Conservation (phyloP, 2,797 vertebrate genomes). For the Neostethus bicornis region DNA sequence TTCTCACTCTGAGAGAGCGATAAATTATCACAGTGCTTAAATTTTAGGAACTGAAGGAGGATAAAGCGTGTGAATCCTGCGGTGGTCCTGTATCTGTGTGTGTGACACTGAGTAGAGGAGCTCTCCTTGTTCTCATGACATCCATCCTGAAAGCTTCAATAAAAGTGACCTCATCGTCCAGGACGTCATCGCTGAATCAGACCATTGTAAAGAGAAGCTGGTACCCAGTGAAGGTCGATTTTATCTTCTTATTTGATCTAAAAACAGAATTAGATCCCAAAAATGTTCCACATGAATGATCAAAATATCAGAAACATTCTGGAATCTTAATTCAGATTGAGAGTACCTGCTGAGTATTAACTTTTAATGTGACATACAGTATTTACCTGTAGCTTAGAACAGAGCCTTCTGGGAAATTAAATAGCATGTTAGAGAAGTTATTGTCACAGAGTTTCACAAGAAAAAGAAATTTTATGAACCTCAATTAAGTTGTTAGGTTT, state of each 20-base stretch:
- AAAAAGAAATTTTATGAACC: too few species aligned
- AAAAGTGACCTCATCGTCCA: constrained; percentile 76
- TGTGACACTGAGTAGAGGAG: constrained; percentile 36
- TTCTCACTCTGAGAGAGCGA: constrained; percentile 59
- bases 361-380: too few species aligned
- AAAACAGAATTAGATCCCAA: constrained; percentile 11
- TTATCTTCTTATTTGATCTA: constrained; percentile 58
- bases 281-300: background rate
- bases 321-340: background rate
- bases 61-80: constrained; percentile 65
- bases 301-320: too few species aligned
- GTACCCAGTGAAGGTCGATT: constrained; percentile 63
- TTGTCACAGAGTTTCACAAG: too few species aligned
- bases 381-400: too few species aligned
- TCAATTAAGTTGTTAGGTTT: too few species aligned
- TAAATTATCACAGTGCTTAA: constrained; percentile 77
- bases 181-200: constrained; percentile 77
- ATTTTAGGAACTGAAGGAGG: constrained; percentile 63
- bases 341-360: background rate
- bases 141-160: constrained; percentile 67
- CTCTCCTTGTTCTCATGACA: constrained; percentile 61
- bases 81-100: constrained; percentile 56
- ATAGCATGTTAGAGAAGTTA: too few species aligned
- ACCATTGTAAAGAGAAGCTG: constrained; percentile 69
- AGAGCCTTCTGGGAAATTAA: too few species aligned